Evolutionary conservation across 2,113 vertebrate species (phyloP), one percentile per base, ranked within the genome.

Genomic region (Polyodon spathula): DNA sequence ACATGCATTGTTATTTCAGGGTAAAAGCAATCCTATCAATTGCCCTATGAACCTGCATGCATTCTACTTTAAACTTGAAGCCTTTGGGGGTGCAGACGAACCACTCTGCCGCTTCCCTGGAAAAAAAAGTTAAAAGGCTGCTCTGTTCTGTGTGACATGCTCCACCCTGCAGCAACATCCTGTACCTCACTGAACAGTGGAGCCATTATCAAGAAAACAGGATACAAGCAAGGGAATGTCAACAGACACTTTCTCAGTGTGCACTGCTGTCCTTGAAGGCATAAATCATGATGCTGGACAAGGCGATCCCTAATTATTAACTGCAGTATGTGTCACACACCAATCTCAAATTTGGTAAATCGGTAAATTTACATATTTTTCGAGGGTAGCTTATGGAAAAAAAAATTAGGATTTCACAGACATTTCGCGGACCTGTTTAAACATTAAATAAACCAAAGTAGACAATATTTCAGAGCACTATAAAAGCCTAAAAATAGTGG

Each of bases 161-260:
- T 43, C 16, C 4, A 7, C 15, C 11, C 6, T 27, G 1, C 16
- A 12, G 43, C 14, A 40, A 51, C 51, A 65, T 65, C 63, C 63
- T 59, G 63, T 12, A 37, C 40, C 41, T 59, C 52, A 10, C 14
- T 41, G 17, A 37, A 12, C 39, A 27, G 7, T 16, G n/a, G n/a
- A 39, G 10, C 6, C 14, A 51, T n/a, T 38, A 8, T 27, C 16
- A 39, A 51, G 42, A 69, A 68, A 71, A 70, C 70, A 75, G 73
- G 71, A 73, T 59, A 54, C 40, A 41, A 58, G 63, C 41, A 39
- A 66, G 66, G 61, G 64, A 69, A 66, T 60, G 67, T 64, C 60
- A 56, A 64, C n/a, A n/a, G n/a, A n/a, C 53, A 51, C 56, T 60
- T 62, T 53, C 61, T 46, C 63, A 11, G 9, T 37, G 60, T 41